Evolutionary conservation across 2,113 vertebrate species (phyloP).

Genomic region (Andinoacara biseriatus): DNA sequence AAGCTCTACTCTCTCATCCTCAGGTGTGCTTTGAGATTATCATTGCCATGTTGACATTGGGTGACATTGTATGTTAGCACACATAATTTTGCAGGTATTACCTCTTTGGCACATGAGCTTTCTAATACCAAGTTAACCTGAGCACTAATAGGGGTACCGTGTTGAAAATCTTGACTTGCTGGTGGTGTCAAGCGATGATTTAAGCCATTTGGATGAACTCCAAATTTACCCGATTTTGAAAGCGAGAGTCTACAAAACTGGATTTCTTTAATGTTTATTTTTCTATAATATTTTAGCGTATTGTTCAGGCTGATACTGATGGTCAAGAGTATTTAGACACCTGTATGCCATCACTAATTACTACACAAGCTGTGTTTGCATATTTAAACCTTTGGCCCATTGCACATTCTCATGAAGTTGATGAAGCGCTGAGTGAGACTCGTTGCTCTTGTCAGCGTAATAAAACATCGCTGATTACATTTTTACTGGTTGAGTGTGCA

Average conservation of each 20-base stretch:
- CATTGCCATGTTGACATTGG: neutral
- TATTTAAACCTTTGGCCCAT: conserved; percentile 7
- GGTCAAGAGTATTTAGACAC: conserved; percentile 32
- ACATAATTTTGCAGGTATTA: neutral
- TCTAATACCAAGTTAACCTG: neutral
- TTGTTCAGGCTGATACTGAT: conserved; percentile 13
- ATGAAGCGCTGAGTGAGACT: conserved; percentile 5
- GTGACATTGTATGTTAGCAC: neutral
- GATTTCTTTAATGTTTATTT: neutral
- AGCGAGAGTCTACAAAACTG: neutral
- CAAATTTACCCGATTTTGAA: neutral
- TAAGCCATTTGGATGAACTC: conserved; percentile 1
- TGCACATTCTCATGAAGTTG: conserved; percentile 9
- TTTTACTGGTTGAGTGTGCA: neutral
- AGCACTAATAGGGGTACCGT: neutral
- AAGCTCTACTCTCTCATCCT: conserved; percentile 5
- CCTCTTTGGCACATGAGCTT: neutral
- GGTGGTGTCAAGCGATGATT: neutral
- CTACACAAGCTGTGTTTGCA: conserved; percentile 23
- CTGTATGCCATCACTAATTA: conserved; percentile 20
- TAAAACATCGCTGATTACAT: neutral
- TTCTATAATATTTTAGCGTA: neutral
- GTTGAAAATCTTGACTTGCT: neutral
- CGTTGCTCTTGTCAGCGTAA: neutral
- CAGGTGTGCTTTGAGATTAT: conserved; percentile 12